Evolutionary conservation across 2,888 invertebrate species (phyloP).

Genomic region (Thecocarcelia acutangulata): DNA sequence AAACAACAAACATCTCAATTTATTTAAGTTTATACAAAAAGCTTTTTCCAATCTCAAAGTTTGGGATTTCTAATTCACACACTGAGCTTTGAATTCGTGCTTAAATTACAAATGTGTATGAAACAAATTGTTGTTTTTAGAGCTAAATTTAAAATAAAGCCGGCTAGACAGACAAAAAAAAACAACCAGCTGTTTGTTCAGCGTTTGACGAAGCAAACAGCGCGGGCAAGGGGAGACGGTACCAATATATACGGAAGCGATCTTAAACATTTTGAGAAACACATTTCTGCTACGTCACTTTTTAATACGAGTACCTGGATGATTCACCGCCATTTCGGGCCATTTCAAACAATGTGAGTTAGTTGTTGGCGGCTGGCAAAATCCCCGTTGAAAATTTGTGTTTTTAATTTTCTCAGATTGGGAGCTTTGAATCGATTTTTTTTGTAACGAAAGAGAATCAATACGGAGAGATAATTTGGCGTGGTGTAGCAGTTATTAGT

Average conservation of each 20-base stretch:
- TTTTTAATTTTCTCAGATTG: not conserved
- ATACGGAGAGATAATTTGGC: conserved; percentile 7
- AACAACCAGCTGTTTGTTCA: conserved; percentile 38
- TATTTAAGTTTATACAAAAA: conserved; percentile 17
- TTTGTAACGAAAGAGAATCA: not conserved
- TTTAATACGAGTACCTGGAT: conserved; percentile 61
- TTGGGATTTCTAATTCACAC: conserved; percentile 65
- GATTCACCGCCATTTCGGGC: conserved; percentile 54
- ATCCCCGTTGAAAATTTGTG: conserved; percentile 48
- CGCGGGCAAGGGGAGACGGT: not conserved
- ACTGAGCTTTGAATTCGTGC: conserved; percentile 45
- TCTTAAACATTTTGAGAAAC: not conserved
- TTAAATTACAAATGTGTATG: conserved; percentile 35
- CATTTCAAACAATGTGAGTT: conserved; percentile 42
- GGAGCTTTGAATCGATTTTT: not conserved
- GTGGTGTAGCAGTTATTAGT: not conserved
- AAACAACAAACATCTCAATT: conserved; percentile 4
- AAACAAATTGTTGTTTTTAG: conserved; percentile 1
- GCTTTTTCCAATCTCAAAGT: conserved; percentile 56
- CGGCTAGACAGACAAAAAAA: conserved; percentile 56
- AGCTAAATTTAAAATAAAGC: conserved; percentile 41
- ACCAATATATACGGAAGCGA: conserved; percentile 27
- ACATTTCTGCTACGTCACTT: conserved; percentile 61
- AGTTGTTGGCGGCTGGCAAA: conserved; percentile 35
- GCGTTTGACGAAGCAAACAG: not conserved